Evolutionary conservation across 2,888 invertebrate species (phyloP).

Genomic region (Congeria kusceri): DNA sequence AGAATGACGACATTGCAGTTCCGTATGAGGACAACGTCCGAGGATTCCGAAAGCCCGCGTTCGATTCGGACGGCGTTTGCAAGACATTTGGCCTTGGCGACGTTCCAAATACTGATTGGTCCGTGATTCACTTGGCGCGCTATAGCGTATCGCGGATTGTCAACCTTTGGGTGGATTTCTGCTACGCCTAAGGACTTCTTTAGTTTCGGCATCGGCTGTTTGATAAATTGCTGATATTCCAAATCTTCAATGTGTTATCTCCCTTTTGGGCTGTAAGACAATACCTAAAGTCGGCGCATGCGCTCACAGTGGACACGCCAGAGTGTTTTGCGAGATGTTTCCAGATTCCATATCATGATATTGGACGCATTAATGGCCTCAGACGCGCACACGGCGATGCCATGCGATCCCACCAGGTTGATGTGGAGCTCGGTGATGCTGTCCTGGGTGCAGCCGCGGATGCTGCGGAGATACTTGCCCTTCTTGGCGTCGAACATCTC

Average conservation of each 20-base stretch:
- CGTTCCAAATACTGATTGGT: constrained; percentile 83
- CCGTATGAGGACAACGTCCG: constrained; percentile 80
- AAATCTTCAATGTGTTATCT: constrained; percentile 79
- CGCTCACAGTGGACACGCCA: constrained; percentile 75
- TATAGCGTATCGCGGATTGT: constrained; percentile 80
- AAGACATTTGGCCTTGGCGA: constrained; percentile 77
- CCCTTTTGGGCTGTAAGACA: constrained; percentile 79
- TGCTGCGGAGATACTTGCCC: constrained; percentile 77
- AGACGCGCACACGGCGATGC: constrained; percentile 78
- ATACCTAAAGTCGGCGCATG: constrained; percentile 80
- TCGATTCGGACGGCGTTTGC: constrained; percentile 79
- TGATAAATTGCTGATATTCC: constrained; percentile 82
- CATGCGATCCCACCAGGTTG: constrained; percentile 81
- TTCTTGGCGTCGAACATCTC: constrained; percentile 82
- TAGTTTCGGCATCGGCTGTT: constrained; percentile 78
- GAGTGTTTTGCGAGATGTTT: constrained; percentile 83
- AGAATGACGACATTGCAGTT: constrained; percentile 81
- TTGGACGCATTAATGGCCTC: constrained; percentile 77
- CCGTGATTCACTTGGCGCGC: constrained; percentile 81
- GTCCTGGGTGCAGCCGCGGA: constrained; percentile 82
- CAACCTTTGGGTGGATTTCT: constrained; percentile 77
- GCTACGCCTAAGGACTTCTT: constrained; percentile 78
- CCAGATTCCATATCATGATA: constrained; percentile 84
- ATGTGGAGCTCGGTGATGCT: constrained; percentile 75
- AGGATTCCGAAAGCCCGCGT: constrained; percentile 78